Base-by-base conservation (phyloP, 1,140 invertebrate genomes). In the Xylocopa sonorina region DNA sequence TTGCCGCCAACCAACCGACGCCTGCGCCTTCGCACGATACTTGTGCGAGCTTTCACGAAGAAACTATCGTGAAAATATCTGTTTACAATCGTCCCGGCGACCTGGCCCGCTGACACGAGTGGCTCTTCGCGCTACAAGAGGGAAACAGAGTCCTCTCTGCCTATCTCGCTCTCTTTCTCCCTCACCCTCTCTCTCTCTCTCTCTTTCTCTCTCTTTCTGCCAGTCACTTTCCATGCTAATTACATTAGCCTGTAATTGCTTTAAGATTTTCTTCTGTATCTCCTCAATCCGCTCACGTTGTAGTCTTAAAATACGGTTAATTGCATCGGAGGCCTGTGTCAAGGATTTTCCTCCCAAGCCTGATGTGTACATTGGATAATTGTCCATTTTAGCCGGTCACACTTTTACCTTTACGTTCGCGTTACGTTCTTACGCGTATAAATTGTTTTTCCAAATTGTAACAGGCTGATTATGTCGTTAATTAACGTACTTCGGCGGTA, bases 1-100 rank as follows among this genome's bases (percentile, higher is more conserved):
- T 90, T 88, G 79, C 88, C 88, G 89, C 89, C 88, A 85, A 84
- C 67, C 53, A 53, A n/a, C 41, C 18, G 32, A 53, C 81, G 86
- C 84, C 29, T 78, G 79, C 79, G 78, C 68, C 2, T 7, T 1
- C 0, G 2, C 9, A 16, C 68, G 18, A 1, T 3, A 18, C 38
- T 4, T 32, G 57, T 32, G 24, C 7, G 16, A 51, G 14, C 1
- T 21, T 1, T 18, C 1, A 5, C 21, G 29, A 34, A 38, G 58
- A 41, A 80, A 67, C 18, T 55, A 63, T 63, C 58, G 27, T 14
- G 34, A 50, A 64, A 55, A 78, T 78, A 64, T 64, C 68, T 72
- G 77, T 72, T 78, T 78, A 78, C 69, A 73, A 72, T 73, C 50
- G 68, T 71, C 46, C 34, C 57, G 21, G 46, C 29, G 75, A 60